Percentiles rank a stretch among this genome's conserved stretches.
Conservation (phyloP, 1,140 invertebrate species). For the Pygmarrhopalites habei region DNA sequence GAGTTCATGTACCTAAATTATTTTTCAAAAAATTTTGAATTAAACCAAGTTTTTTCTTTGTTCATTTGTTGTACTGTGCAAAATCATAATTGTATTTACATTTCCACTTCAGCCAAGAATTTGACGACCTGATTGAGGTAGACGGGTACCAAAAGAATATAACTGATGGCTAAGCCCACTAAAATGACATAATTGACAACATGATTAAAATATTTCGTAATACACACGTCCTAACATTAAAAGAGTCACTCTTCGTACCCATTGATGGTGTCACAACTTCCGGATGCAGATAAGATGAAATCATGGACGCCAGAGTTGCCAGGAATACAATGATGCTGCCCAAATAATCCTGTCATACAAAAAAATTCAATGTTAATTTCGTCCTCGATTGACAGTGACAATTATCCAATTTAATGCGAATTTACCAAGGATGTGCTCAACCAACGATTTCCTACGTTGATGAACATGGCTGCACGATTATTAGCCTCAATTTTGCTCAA, state of each 20-base stretch:
- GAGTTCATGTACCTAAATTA: conserved; percentile 72
- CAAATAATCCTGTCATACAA: conserved; percentile 61
- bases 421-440: conserved; percentile 68
- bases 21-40: too few relatives aligned
- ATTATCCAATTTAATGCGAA: too few relatives aligned
- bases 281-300: conserved; percentile 50
- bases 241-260: too few relatives aligned
- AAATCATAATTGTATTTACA: too few relatives aligned
- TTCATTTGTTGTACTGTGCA: too few relatives aligned
- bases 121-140: conserved; percentile 76
- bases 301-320: conserved; percentile 57
- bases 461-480: conserved; percentile 64
- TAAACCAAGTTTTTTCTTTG: too few relatives aligned
- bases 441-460: conserved; percentile 74
- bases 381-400: too few relatives aligned
- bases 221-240: too few relatives aligned
- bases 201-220: too few relatives aligned
- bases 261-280: conserved; percentile 53
- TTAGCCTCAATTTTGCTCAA: conserved; percentile 61
- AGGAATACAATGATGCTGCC: conserved; percentile 68
- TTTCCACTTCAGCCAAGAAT: conserved; percentile 68
- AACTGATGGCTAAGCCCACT: conserved; percentile 68
- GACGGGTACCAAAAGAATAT: conserved; percentile 69
- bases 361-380: too few relatives aligned
- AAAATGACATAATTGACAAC: too few relatives aligned